Conservation (phyloP, 2,888 invertebrate genomes). For the Lampropteryx suffumata region DNA sequence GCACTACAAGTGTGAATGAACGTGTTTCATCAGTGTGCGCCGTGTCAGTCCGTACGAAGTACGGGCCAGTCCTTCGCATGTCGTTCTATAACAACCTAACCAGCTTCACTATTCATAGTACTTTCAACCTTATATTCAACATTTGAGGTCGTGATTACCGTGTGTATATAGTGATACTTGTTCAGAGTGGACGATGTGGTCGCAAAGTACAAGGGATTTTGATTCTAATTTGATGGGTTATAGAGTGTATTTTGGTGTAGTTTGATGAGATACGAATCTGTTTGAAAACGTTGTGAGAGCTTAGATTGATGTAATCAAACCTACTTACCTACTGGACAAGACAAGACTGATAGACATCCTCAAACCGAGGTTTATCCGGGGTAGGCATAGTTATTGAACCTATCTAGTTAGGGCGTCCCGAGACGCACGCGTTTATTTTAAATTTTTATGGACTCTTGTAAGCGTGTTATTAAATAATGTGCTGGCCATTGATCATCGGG, state of each 20-base stretch:
- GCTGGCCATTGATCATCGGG: no score
- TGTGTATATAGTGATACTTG: not conserved
- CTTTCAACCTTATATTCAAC: conserved; percentile 10
- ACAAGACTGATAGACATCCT: no score
- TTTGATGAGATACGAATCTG: conserved; percentile 1
- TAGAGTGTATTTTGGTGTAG: not conserved
- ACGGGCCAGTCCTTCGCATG: conserved; percentile 54
- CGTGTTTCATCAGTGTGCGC: conserved; percentile 65
- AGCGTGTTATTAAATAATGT: no score
- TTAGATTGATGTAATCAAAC: not conserved
- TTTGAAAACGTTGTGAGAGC: conserved; percentile 7
- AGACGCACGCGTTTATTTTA: no score
- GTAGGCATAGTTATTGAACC: no score
- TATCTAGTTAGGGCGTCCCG: no score
- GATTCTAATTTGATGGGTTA: not conserved
- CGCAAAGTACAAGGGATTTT: conserved; percentile 9
- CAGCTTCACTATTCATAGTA: conserved; percentile 14
- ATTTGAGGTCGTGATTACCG: conserved; percentile 8
- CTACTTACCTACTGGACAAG: no score
- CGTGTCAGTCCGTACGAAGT: conserved; percentile 77
- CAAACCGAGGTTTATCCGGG: no score
- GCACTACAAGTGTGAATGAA: conserved; percentile 66
- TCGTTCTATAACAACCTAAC: conserved; percentile 49
- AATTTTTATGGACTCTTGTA: no score
- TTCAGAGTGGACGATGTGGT: not conserved